phyloP scores from a whole-genome alignment of 2,797 vertebrate genomes.

The Ptychobarbus kaznakovi region DNA sequence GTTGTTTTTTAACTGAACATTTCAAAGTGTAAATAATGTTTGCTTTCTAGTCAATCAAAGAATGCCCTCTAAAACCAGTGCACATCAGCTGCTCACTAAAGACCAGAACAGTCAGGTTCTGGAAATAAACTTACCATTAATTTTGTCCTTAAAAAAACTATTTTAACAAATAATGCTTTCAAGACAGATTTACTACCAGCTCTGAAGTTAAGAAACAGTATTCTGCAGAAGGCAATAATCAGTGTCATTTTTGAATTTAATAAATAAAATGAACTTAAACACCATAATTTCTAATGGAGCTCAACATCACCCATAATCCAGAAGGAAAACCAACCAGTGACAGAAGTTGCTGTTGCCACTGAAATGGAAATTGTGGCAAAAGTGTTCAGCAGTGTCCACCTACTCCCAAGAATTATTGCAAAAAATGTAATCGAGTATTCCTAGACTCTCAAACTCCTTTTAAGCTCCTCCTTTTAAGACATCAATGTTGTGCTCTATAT shows the following conservation, averaged over 20 bases:
- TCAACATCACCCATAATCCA: background rate
- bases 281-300: background rate
- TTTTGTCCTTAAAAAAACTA: background rate
- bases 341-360: background rate
- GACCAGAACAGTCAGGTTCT: background rate
- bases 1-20: background rate
- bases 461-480: too few species aligned
- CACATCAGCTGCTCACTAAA: background rate
- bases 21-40: background rate
- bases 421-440: background rate
- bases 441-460: background rate
- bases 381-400: background rate
- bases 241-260: background rate
- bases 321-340: background rate
- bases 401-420: background rate
- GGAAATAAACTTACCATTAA: background rate
- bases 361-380: background rate
- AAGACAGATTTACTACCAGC: background rate
- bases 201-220: background rate
- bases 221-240: background rate
- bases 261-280: background rate
- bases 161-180: conserved; percentile 1
- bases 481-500: background rate
- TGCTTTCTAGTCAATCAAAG: background rate
- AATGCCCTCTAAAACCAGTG: background rate